Evolutionary conservation across 2,888 invertebrate genomes (phyloP), one percentile per base, ranked within the genome.

Genomic region (Ditula angustiorana): DNA sequence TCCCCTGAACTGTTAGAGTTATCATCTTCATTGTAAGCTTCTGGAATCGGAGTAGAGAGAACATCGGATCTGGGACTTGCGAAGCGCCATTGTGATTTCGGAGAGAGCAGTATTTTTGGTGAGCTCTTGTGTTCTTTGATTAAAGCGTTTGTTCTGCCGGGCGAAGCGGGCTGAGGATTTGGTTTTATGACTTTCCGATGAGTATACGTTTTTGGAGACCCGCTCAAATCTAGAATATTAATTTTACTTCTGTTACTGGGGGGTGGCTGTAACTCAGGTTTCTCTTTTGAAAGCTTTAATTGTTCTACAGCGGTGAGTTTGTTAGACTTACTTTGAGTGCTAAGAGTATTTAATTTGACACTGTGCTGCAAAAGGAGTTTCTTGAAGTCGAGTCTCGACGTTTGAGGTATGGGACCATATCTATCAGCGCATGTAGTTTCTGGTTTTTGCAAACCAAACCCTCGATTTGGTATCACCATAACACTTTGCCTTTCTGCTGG

Each of bases 311-410:
- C 97, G 5, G 97, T 96, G 3, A 95, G 77, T 80, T 95, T 95
- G 56, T 90, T 91, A 0, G 95, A 90, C 67, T 95, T 95, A 49
- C 81, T 90, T 76, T 94, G 93, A 28, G 94, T 90, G 41, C 88
- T 88, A 65, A 94, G 88, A 13, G 93, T 91, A 69, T 90, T 93
- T 0, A 93, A 81, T 80, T 95, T 96, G 1, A 95, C 95, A 73
- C 96, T 96, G 75, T 96, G 96, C 75, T 96, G 96, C 33, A 97
- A 88, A 23, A 97, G 89, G 11, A 97, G 90, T 76, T 95, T 95
- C 82, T 98, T 98, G 82, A 98, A 98, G 86, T 97, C 97, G 79
- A 96, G 92, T 67, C 97, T 93, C 1, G 96, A 97, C 0, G 97
- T 97, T 78, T 96, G 96, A 65, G 95, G 94, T 49, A 86, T 72